Percentiles rank a stretch among this genome's conserved stretches.
phyloP scores from a whole-genome alignment of 2,888 invertebrate species.

The Andrena haemorrhoa region DNA sequence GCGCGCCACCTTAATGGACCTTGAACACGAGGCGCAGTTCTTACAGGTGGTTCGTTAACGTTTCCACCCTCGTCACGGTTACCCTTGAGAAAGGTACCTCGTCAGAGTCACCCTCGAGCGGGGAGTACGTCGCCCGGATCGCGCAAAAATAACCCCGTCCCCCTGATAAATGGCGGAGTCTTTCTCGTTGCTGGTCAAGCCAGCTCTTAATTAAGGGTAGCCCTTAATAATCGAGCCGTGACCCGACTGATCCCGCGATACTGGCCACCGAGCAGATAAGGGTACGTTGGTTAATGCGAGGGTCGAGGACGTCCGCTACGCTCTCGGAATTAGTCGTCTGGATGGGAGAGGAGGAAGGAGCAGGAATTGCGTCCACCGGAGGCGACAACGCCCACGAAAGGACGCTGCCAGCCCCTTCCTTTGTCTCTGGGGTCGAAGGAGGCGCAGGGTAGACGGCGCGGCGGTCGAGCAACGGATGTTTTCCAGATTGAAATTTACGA shows the following conservation, averaged over 20 bases:
- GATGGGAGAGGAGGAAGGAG: neutral
- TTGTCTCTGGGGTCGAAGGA: slow-evolving; percentile 11
- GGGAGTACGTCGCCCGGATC: slow-evolving; percentile 3
- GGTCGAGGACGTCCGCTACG: slow-evolving; percentile 30
- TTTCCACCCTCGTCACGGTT: slow-evolving; percentile 59
- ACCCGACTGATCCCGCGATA: slow-evolving; percentile 48
- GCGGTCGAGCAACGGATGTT: neutral
- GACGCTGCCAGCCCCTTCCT: neutral
- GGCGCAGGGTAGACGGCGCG: neutral
- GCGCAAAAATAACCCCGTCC: slow-evolving; percentile 50
- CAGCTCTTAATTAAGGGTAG: slow-evolving; percentile 60
- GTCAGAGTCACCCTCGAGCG: slow-evolving; percentile 38
- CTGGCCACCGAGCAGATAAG: slow-evolving; percentile 22
- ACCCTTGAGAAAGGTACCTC: slow-evolving; percentile 44
- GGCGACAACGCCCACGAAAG: slow-evolving; percentile 8
- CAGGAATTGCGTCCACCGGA: slow-evolving; percentile 29
- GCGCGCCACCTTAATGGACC: slow-evolving; percentile 52
- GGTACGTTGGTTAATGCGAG: slow-evolving; percentile 29
- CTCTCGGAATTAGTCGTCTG: slow-evolving; percentile 12
- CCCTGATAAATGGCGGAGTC: slow-evolving; percentile 68
- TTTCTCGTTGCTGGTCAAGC: slow-evolving; percentile 46
- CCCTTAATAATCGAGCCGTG: slow-evolving; percentile 52
- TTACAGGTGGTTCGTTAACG: slow-evolving; percentile 67
- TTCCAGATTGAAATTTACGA: slow-evolving; percentile 31
- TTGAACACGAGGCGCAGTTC: slow-evolving; percentile 55